Evolutionary conservation across 2,888 invertebrate genomes (phyloP).

Genomic region (Acrobasis consociella): DNA sequence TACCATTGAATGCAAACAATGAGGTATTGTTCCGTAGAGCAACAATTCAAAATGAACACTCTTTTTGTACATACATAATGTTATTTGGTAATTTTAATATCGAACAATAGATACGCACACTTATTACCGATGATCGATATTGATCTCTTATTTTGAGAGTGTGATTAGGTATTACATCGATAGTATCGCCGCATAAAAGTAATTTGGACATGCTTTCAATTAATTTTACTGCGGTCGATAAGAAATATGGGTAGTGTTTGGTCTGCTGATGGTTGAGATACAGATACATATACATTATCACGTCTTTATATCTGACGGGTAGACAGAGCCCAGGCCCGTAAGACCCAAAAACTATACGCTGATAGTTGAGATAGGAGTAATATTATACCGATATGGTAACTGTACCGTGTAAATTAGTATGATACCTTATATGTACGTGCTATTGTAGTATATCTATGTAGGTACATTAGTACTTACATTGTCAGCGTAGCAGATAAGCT

Average conservation of each 20-base stretch:
- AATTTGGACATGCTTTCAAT: slow-evolving; percentile 12
- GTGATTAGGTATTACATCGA: slow-evolving; percentile 17
- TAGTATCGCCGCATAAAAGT: slow-evolving; percentile 15
- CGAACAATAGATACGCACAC: slow-evolving; percentile 45
- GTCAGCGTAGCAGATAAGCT: no score
- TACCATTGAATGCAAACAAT: slow-evolving; percentile 67
- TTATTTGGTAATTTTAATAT: slow-evolving; percentile 55
- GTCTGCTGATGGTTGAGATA: background rate
- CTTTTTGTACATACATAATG: slow-evolving; percentile 47
- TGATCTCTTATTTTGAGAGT: slow-evolving; percentile 44
- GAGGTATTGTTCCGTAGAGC: slow-evolving; percentile 59
- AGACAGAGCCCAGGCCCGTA: no score
- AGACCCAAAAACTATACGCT: background rate
- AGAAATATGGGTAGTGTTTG: background rate
- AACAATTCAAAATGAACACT: slow-evolving; percentile 44
- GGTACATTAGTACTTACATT: no score
- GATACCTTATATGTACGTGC: no score
- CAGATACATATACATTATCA: no score
- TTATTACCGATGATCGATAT: slow-evolving; percentile 41
- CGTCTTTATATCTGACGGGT: no score
- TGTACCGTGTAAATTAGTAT: no score
- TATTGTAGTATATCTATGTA: no score
- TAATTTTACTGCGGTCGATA: slow-evolving; percentile 15
- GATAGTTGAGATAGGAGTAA: background rate
- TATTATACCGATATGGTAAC: no score